Evolutionary conservation across 2,888 invertebrate species (phyloP), one percentile per base, ranked within the genome.

Genomic region (Pristionchus fissidentatus): DNA sequence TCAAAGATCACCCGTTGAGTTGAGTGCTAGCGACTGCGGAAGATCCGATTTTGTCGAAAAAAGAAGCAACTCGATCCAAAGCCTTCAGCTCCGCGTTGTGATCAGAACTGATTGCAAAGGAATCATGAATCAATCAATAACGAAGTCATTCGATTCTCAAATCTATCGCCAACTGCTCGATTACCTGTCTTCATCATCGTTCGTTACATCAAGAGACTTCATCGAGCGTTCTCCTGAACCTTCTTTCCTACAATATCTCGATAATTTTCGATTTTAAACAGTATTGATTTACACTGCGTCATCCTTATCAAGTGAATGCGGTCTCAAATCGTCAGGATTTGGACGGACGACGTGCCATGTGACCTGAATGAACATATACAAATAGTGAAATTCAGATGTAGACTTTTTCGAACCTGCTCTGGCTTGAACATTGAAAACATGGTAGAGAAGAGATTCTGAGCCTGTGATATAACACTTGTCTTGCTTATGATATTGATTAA

Each of bases 381-480:
- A 10, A 15, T 10, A 49, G 49, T 49, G 10, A 19, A 15, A 49
- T 49, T 49, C 19, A 15, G 49, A 19, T 49, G 19, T 19, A 49
- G 10, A n/a, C 19, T 60, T n/a, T n/a, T 15, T 60, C 19, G 8
- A 29, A 70, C 70, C 77, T 49, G 49, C 38, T 8, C 83, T 26
- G 46, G 83, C 7, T n/a, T 43, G 52, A 73, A 43, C 70, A 49
- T 79, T 57, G 66, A 79, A 35, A 85, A 83, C 43, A 83, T 78
- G 10, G 55, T 75, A 8, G 75, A 29, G 83, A 83, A 83, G 57
- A 83, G 83, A 52, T 79, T 85, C 35, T 83, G 60, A 38, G 83
- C 73, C 83, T 83, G 73, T 10, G 73, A 81, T 32, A 3, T 15
- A 10, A 22, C 78, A 46, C 3, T 46, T 29, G 19, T 1, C 3